A percentile compares a stretch with the other conserved stretches of the same genome.
phyloP scores from a whole-genome alignment of 2,113 vertebrate genomes.

The Dromaius novaehollandiae region DNA sequence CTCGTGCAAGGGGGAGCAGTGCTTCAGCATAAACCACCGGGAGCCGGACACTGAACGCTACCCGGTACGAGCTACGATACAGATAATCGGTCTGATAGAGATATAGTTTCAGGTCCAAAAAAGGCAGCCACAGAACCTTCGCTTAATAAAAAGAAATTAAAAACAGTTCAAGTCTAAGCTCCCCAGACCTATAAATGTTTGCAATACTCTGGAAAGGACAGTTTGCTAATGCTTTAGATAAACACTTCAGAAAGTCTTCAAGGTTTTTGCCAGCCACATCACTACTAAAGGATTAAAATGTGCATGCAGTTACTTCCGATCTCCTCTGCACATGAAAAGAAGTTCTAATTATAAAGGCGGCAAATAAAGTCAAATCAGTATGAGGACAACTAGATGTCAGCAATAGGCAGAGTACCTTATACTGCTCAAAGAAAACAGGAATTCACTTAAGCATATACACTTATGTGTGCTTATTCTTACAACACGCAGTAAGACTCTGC shows the following conservation, averaged over 20 bases:
- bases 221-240: background rate
- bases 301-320: background rate
- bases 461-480: background rate
- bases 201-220: background rate
- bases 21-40: background rate
- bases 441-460: background rate
- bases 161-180: background rate
- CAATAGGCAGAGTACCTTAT: background rate
- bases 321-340: background rate
- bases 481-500: rapidly evolving
- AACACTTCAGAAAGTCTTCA: background rate
- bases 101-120: background rate
- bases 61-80: background rate
- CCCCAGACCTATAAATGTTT: background rate
- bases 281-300: background rate
- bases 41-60: background rate
- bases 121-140: background rate
- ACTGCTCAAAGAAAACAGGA: background rate
- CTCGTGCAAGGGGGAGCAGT: background rate
- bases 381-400: background rate
- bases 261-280: background rate
- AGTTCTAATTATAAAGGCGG: background rate
- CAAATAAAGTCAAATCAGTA: constrained; percentile 3
- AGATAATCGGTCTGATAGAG: background rate
- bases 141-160: background rate